Base-by-base conservation (phyloP, 1,140 invertebrate species). In the Drosophila kepulauana region DNA sequence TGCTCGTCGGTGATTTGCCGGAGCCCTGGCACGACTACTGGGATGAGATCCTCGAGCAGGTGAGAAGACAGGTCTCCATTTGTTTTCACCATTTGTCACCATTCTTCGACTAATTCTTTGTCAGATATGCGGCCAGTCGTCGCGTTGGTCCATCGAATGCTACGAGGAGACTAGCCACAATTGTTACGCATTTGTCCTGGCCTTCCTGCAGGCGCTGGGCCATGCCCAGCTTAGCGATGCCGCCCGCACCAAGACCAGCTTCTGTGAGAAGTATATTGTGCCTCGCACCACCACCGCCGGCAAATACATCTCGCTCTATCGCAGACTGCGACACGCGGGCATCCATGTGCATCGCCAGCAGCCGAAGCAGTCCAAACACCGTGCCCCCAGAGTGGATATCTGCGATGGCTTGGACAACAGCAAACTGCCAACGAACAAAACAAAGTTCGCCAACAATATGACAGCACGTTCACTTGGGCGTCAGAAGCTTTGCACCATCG, bases 241-340 rank as follows among this genome's bases (percentile, higher is more conserved):
- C 51, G 95, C 95, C 38, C 88, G 93, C 45, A 95, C 94, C 81
- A 92, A 90, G 65, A 92, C 91, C 54, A 78, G 66, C 20, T 97
- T 97, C 92, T 97, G 96, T 84, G 95, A 96, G 92, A 94, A 95
- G 78, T 96, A 96, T 93, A 96, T 97, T 61, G 94, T 96, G 65
- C 96, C 96, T 3, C 93, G 95, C 75, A 96, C 96, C 30, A 95
- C 95, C 33, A 94, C 95, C 46, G 96, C 96, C 5, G 96, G 95
- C 33, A 97, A 97, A 92, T 97, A 97, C 91, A 97, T 97, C 64
- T 95, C 95, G 6, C 92, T 97, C 3, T 97, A 96, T 89, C 94
- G 96, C 66, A 95, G 95, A 81, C 92, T 96, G 1, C 94, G 95
- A 38, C 88, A 93, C 49, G 79, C 81, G 57, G 92, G 92, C 2